Evolutionary conservation across 2,797 vertebrate genomes (phyloP), one percentile per base, ranked within the genome.

Genomic region (Rachycentron canadum): DNA sequence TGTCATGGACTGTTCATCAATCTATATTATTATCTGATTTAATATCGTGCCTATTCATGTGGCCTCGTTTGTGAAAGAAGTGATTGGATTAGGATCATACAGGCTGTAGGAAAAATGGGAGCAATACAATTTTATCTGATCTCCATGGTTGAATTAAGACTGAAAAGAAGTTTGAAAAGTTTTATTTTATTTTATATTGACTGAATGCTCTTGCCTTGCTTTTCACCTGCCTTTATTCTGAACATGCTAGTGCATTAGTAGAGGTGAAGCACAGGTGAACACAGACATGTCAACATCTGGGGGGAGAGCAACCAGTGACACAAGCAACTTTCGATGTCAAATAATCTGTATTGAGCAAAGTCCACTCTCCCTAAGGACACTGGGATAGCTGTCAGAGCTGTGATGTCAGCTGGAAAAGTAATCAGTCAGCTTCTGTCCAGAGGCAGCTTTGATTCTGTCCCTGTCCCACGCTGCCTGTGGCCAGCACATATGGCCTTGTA

Each of bases 1-100:
- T 94, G 94, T 94, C 94, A 92, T 85, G 89, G 94, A 91, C 93
- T 91, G 92, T 94, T 95, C 93, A 96, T 96, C 95, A 95, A 96
- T 96, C 94, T 93, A 89, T 91, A 92, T 95, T 95, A 93, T 94
- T 92, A 91, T 94, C 85, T 93, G 93, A 94, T 95, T 95, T 92
- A 94, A 95, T 95, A 95, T 95, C 85, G 90, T 30, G 83, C 89
- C 92, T 92, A 91, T 95, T 95, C 92, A 93, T 90, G 88, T 78
- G 86, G 85, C 83, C 89, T 94, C 92, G 87, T 94, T 94, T 91
- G 89, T 93, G 93, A 92, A 90, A 79, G 74, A 76, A 85, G 53
- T 93, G 91, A 95, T 95, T 94, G 70, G 85, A 95, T 95, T 95
- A 95, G 79, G 84, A 91, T 91, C 89, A 90, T 84, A 83, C 69